Evolutionary conservation across 2,113 vertebrate genomes (phyloP).

Genomic region (Sminthopsis crassicaudata): DNA sequence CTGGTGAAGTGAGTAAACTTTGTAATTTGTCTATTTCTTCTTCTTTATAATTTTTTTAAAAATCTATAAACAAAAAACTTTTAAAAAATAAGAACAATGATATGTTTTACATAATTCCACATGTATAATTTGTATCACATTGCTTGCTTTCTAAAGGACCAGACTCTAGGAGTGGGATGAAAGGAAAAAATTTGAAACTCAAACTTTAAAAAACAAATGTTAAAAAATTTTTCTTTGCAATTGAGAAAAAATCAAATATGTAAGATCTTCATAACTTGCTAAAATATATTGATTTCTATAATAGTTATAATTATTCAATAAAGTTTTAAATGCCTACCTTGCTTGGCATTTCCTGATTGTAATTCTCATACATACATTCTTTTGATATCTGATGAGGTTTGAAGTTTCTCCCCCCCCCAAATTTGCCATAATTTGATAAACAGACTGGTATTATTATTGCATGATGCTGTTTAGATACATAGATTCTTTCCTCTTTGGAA

Average conservation of each 20-base stretch:
- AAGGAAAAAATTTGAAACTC: background rate
- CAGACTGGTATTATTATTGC: conserved; percentile 65
- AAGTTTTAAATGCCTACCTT: background rate
- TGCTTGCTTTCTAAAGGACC: background rate
- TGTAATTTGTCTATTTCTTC: conserved; percentile 3
- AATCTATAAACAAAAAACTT: background rate
- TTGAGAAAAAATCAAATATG: background rate
- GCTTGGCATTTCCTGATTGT: conserved; percentile 53
- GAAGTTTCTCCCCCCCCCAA: conserved; percentile 17
- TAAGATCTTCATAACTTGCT: background rate
- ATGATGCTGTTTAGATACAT: background rate
- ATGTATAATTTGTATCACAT: background rate
- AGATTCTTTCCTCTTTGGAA: conserved; percentile 67
- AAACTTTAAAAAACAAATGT: background rate
- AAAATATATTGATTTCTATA: background rate
- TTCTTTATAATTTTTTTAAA: background rate
- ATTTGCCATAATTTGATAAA: background rate
- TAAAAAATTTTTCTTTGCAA: background rate
- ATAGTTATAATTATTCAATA: background rate
- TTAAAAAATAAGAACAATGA: background rate
- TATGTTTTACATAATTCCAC: background rate
- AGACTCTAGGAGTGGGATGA: background rate
- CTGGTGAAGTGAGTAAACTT: conserved; percentile 89
- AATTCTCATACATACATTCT: conserved; percentile 66
- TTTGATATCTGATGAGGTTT: conserved; percentile 61